A percentile compares a stretch with the other conserved stretches of the same genome.
phyloP scores from a whole-genome alignment of 2,888 invertebrate genomes.

The Oscheius sp. region DNA sequence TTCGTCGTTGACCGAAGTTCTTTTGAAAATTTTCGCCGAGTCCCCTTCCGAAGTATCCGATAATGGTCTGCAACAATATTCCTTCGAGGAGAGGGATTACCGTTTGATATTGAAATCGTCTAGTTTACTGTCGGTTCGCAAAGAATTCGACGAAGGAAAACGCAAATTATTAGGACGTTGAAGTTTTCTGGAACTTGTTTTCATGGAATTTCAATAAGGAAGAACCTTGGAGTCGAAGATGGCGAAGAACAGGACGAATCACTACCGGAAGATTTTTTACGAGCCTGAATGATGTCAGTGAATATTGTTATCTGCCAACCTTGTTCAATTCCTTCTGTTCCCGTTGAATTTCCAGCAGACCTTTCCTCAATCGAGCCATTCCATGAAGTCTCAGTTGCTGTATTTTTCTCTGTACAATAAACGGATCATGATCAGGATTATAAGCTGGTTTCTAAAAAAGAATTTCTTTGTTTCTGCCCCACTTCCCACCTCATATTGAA shows the following conservation, averaged over 20 bases:
- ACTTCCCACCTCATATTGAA: constrained; percentile 4
- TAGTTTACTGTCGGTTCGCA: constrained; percentile 19
- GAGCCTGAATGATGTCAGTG: background rate
- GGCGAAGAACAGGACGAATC: constrained; percentile 14
- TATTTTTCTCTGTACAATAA: constrained; percentile 16
- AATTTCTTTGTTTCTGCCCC: background rate
- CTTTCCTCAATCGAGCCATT: constrained; percentile 22
- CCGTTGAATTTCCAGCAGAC: constrained; percentile 16
- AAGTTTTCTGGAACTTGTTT: background rate
- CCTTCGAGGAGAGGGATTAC: background rate
- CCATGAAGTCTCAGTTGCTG: constrained; percentile 17
- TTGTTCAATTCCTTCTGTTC: background rate
- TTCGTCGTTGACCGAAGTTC: constrained; percentile 14
- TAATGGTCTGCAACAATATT: background rate
- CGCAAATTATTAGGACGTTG: constrained; percentile 12
- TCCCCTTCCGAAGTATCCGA: background rate
- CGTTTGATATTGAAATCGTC: constrained; percentile 23
- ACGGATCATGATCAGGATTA: constrained; percentile 9
- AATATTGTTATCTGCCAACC: background rate
- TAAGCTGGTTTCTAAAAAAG: constrained; percentile 23
- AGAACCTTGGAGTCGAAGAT: background rate
- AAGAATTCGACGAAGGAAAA: constrained; percentile 4
- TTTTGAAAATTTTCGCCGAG: background rate
- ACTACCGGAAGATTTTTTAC: constrained; percentile 13
- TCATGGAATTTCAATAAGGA: background rate